Percentiles rank a stretch among this genome's conserved stretches.
Evolutionary conservation across 1,140 invertebrate genomes (phyloP).

Genomic region (Caerostris darwini): DNA sequence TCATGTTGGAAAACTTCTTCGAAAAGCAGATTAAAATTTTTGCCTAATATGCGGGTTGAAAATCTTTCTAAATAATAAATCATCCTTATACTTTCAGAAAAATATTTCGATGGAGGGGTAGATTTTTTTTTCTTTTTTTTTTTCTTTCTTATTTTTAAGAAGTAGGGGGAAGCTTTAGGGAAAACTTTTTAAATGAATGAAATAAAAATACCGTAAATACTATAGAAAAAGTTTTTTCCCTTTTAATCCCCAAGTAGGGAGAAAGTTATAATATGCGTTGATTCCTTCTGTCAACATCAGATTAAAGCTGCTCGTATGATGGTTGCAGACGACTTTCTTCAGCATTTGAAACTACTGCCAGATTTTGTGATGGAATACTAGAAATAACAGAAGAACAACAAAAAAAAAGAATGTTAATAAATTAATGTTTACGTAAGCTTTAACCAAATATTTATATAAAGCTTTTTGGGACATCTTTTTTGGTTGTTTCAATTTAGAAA

Average conservation of each 20-base stretch:
- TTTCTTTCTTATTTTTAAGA: not conserved
- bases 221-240: not conserved
- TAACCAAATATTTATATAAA: no score
- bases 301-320: constrained; percentile 27
- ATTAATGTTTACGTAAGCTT: no score
- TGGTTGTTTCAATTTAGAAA: no score
- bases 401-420: no score
- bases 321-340: constrained; percentile 6
- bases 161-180: not conserved
- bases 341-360: constrained; percentile 11
- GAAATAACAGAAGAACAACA: no score
- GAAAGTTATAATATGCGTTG: constrained; percentile 55
- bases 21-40: constrained; percentile 59
- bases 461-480: no score
- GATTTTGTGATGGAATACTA: no score
- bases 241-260: constrained; percentile 12
- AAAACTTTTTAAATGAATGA: not conserved
- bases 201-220: constrained; percentile 58
- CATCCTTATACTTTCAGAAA: constrained; percentile 28
- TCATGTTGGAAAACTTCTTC: not conserved
- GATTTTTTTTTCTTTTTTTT: not conserved
- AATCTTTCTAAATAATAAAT: constrained; percentile 61
- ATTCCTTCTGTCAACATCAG: constrained; percentile 60
- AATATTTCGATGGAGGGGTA: not conserved
- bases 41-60: not conserved